Percentiles rank a stretch among this genome's conserved stretches.
Conservation (phyloP, 2,797 vertebrate species). For the Sebastes nivosus region DNA sequence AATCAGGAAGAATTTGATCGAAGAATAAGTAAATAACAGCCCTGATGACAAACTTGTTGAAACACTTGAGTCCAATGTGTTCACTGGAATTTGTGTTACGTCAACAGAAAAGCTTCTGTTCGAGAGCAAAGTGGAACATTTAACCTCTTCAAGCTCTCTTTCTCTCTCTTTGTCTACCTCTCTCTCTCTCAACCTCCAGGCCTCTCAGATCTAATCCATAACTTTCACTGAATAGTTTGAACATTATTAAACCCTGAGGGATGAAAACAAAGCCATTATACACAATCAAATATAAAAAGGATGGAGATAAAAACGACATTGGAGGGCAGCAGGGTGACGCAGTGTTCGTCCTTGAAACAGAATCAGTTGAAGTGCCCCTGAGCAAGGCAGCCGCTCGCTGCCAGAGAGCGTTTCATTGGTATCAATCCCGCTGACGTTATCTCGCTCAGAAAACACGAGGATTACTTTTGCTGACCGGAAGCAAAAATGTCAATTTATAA, state of each 20-base stretch:
- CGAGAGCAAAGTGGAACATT: slow-evolving; percentile 6
- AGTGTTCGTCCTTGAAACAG: slow-evolving; percentile 14
- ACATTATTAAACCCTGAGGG: slow-evolving; percentile 28
- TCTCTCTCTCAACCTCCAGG: not conserved
- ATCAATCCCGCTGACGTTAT: not conserved
- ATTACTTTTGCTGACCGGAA: slow-evolving; percentile 16
- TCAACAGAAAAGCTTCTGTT: slow-evolving; percentile 1
- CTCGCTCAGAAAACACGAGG: not conserved
- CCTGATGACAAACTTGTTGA: not conserved
- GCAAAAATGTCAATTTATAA: not conserved
- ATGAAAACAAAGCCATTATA: slow-evolving; percentile 22
- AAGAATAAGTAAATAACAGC: not conserved
- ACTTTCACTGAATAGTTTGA: slow-evolving; percentile 2
- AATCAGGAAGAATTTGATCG: not conserved
- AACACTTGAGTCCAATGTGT: accelerated
- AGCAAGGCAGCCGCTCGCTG: slow-evolving; percentile 6
- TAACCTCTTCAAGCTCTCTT: not conserved
- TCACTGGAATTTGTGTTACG: not conserved
- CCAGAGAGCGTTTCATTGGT: not conserved
- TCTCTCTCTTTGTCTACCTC: not conserved
- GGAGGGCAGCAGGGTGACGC: not conserved
- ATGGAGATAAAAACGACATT: not conserved
- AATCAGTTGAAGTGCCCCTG: slow-evolving; percentile 1
- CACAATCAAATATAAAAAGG: slow-evolving; percentile 21
- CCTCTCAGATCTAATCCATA: slow-evolving; percentile 28